Evolutionary conservation across 2,113 vertebrate species (phyloP).

Genomic region (Zootoca vivipara): DNA sequence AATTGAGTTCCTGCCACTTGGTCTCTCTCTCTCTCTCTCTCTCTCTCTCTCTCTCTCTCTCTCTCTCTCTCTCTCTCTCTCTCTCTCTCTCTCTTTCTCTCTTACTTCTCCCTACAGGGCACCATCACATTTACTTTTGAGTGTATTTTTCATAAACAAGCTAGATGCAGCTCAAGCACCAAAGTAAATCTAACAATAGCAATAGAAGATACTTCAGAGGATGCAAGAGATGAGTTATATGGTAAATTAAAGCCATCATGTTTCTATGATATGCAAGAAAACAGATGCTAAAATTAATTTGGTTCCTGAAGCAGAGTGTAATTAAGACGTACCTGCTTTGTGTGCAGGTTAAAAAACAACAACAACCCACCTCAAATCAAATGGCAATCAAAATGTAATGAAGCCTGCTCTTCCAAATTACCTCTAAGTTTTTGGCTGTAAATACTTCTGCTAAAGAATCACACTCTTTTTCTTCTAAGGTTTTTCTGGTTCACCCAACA

Average conservation of each 20-base stretch:
- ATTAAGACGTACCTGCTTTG: constrained; percentile 26
- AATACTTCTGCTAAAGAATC: not conserved
- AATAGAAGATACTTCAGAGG: not conserved
- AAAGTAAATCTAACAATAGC: not conserved
- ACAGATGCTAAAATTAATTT: constrained; percentile 32
- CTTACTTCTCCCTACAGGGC: not conserved
- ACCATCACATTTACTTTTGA: not conserved
- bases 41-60: not conserved
- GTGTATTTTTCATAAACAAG: not conserved
- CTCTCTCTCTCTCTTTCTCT: not conserved
- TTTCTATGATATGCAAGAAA: constrained; percentile 28
- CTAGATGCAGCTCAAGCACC: not conserved
- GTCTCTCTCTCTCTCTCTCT: not conserved
- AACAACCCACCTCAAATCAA: not conserved
- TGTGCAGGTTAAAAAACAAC: not conserved
- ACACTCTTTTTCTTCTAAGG: not conserved
- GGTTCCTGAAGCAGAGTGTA: constrained; percentile 25
- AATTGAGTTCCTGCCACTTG: not conserved
- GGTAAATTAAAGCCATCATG: constrained; percentile 20
- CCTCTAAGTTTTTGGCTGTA: not conserved
- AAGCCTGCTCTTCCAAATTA: constrained; percentile 2
- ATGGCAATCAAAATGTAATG: not conserved
- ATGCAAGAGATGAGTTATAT: not conserved
- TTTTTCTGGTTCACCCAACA: not conserved
- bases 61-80: not conserved